phyloP scores from a whole-genome alignment of 64 coral and sea anemone species.

The Porites lutea region DNA sequence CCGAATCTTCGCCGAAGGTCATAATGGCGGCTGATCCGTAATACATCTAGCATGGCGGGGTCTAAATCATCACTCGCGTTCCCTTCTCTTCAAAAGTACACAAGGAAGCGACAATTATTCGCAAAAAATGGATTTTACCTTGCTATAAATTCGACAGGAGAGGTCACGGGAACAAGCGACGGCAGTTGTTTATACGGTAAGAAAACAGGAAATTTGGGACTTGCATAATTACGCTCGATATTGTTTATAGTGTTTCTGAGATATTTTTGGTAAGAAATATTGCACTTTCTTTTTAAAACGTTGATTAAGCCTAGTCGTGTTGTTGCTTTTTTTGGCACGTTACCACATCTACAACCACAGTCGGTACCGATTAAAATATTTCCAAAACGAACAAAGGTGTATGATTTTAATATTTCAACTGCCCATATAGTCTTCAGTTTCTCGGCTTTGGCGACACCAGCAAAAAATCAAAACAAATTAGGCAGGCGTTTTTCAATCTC shows the following conservation, averaged over 20 bases:
- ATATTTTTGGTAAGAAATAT: slow-evolving; percentile 3
- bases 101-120: slow-evolving; percentile 76
- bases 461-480: too few species aligned
- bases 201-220: background rate
- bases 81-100: slow-evolving; percentile 88
- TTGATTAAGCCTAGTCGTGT: background rate
- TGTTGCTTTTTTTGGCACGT: background rate
- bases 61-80: slow-evolving; percentile 14
- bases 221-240: background rate
- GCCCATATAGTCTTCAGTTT: too few species aligned
- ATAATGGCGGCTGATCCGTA: background rate
- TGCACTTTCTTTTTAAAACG: background rate
- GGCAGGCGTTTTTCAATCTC: too few species aligned
- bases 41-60: background rate
- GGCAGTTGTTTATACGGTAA: slow-evolving; percentile 84
- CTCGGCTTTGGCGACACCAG: too few species aligned
- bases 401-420: background rate
- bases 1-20: background rate
- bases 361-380: background rate
- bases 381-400: background rate
- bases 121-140: slow-evolving; percentile 88
- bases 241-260: background rate
- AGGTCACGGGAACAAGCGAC: slow-evolving; percentile 79
- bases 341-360: background rate
- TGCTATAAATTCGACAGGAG: slow-evolving; percentile 77